Evolutionary conservation across 2,797 vertebrate genomes (phyloP).

Genomic region (Delichon dasypus): DNA sequence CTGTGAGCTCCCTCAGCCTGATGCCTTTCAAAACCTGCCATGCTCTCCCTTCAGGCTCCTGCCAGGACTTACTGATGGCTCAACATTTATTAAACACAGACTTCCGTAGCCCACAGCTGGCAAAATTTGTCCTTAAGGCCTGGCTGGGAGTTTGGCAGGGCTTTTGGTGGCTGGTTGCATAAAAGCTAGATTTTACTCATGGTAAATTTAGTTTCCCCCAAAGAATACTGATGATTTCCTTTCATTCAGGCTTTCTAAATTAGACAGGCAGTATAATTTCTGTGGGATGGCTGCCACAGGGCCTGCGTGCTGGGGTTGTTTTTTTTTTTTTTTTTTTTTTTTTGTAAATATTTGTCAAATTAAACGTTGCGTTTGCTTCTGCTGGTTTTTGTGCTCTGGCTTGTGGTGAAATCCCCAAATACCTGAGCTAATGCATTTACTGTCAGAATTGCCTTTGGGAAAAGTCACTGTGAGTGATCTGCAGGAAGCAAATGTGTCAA

Average conservation of each 20-base stretch:
- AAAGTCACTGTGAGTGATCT: neutral
- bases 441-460: neutral
- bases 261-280: neutral
- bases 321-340: neutral
- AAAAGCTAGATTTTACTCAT: neutral
- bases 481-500: neutral
- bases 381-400: neutral
- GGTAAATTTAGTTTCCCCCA: neutral
- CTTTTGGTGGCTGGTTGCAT: neutral
- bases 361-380: neutral
- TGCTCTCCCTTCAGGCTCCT: neutral
- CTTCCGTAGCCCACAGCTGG: neutral
- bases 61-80: neutral
- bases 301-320: neutral
- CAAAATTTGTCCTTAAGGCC: neutral
- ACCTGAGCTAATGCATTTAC: neutral
- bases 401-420: neutral
- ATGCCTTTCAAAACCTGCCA: neutral
- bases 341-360: slow-evolving; percentile 23
- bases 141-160: neutral
- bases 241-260: neutral
- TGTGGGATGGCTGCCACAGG: neutral
- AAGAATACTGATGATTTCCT: neutral
- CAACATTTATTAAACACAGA: neutral
- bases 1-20: neutral